phyloP scores from a whole-genome alignment of 2,888 invertebrate species.

The Laspeyria flexula region DNA sequence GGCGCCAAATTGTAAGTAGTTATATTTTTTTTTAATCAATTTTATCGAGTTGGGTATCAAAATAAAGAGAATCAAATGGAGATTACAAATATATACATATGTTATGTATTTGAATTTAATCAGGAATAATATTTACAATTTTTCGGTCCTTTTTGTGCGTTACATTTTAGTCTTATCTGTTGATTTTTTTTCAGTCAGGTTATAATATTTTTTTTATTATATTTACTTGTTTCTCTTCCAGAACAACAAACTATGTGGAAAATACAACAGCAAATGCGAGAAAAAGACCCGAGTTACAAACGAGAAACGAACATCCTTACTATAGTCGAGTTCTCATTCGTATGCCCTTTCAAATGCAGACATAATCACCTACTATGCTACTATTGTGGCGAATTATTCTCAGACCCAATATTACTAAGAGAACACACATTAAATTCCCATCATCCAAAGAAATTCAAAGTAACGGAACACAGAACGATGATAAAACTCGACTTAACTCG shows the following conservation, averaged over 20 bases:
- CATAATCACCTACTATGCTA: conserved; percentile 76
- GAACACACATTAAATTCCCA: conserved; percentile 56
- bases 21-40: too few relatives aligned
- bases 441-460: conserved; percentile 71
- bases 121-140: too few relatives aligned
- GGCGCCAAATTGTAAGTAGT: too few relatives aligned
- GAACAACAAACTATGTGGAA: conserved; percentile 64
- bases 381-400: conserved; percentile 68
- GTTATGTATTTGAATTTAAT: too few relatives aligned
- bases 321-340: conserved; percentile 71
- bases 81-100: too few relatives aligned
- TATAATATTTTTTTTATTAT: neutral
- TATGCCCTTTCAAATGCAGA: conserved; percentile 75
- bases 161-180: too few relatives aligned
- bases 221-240: conserved; percentile 22
- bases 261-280: conserved; percentile 71
- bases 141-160: too few relatives aligned
- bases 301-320: conserved; percentile 73
- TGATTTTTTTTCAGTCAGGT: too few relatives aligned
- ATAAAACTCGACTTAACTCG: conserved; percentile 71
- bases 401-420: conserved; percentile 57
- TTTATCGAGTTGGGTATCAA: too few relatives aligned
- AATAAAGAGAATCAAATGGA: too few relatives aligned
- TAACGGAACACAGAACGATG: conserved; percentile 74
- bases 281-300: conserved; percentile 72